Percentiles rank a stretch among this genome's conserved stretches.
Conservation (phyloP, 1,140 invertebrate genomes). For the Harlomillsia oculata region DNA sequence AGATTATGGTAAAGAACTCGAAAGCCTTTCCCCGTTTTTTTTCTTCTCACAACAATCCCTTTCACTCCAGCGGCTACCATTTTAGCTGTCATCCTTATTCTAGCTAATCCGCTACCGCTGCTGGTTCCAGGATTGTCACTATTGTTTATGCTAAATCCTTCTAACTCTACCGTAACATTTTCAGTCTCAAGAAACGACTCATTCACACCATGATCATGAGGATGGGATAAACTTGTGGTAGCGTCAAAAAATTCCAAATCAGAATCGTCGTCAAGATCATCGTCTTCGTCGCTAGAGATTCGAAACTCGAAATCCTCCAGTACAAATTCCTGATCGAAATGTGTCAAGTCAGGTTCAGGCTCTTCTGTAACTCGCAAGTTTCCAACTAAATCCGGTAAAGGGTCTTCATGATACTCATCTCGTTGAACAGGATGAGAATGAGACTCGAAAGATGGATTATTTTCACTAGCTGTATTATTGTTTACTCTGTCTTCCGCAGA, state of each 20-base stretch:
- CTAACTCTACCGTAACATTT: constrained; percentile 34
- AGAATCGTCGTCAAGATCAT: constrained; percentile 13
- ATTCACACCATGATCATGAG: background rate
- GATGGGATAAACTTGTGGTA: constrained; percentile 1
- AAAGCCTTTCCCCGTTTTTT: constrained; percentile 20
- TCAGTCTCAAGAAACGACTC: constrained; percentile 25
- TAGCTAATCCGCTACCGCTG: constrained; percentile 6
- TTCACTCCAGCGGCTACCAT: constrained; percentile 25
- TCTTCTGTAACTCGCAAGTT: constrained; percentile 27
- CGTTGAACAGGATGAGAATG: constrained; percentile 13
- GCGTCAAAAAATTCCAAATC: constrained; percentile 35
- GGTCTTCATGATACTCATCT: constrained; percentile 35
- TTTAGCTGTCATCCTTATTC: constrained; percentile 26
- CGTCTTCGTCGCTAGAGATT: constrained; percentile 26
- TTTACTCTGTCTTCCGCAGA: constrained; percentile 5
- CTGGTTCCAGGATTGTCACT: constrained; percentile 11
- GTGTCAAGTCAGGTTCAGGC: constrained; percentile 30
- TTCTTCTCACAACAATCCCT: constrained; percentile 27
- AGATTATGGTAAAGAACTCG: constrained; percentile 35
- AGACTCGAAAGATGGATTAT: background rate
- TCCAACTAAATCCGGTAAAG: constrained; percentile 34
- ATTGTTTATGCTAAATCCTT: constrained; percentile 9
- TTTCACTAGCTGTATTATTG: background rate
- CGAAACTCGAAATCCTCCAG: constrained; percentile 35
- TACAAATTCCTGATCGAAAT: constrained; percentile 29